These are phyloP conservation scores for Drosophila diplacantha DNA, from an alignment of 2,888 invertebrate species.

Conservation along the genomic window DNA sequence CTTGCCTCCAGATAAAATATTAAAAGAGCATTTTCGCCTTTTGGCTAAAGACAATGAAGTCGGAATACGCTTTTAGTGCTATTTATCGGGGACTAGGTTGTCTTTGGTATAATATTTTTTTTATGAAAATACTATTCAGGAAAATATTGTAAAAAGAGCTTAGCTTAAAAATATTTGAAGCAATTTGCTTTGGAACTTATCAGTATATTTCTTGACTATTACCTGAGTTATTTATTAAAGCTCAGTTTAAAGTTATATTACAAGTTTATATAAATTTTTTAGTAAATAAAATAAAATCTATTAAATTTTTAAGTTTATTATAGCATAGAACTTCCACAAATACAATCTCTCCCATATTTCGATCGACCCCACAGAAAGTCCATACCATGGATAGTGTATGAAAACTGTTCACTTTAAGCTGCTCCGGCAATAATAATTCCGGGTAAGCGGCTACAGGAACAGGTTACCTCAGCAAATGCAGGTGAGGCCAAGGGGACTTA, in stretches of 20 bases:
- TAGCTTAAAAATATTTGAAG: not conserved
- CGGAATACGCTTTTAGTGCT: conserved; percentile 10
- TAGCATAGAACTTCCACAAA: not conserved
- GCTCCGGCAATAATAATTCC: conserved; percentile 21
- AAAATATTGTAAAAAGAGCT: not conserved
- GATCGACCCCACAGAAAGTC: not conserved
- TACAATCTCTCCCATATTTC: not conserved
- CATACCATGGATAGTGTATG: conserved; percentile 2
- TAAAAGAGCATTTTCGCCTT: conserved; percentile 12
- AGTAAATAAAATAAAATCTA: too few relatives aligned
- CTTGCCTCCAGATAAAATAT: conserved; percentile 36
- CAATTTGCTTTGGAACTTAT: not conserved
- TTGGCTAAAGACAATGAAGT: not conserved
- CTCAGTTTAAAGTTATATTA: not conserved
- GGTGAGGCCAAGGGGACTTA: conserved; percentile 74
- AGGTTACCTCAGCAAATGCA: conserved; percentile 1
- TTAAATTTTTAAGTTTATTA: not conserved
- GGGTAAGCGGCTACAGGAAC: not conserved
- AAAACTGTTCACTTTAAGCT: conserved; percentile 8
- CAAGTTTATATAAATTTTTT: not conserved
- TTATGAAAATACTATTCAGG: not conserved
- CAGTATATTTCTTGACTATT: too few relatives aligned
- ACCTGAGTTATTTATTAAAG: not conserved
- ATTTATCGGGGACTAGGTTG: not conserved
- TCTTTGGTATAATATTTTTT: too few relatives aligned